A percentile compares a stretch with the other conserved stretches of the same genome.
Conservation (phyloP, 1,140 invertebrate species). For the Bombus superbus region DNA sequence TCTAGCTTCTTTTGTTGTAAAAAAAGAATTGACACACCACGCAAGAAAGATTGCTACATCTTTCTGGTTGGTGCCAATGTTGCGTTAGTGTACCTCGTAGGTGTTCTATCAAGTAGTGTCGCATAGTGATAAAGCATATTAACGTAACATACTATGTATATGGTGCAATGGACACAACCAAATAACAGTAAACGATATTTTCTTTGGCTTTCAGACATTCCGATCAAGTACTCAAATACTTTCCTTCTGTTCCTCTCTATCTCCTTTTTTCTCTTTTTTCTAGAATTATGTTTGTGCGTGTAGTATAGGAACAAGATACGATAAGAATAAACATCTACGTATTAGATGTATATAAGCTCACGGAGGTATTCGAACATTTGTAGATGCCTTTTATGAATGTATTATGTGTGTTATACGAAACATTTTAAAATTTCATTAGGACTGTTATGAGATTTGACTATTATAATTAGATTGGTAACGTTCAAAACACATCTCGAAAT, state of each 20-base stretch:
- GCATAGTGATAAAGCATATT: slow-evolving; percentile 40
- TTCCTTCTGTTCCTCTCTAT: slow-evolving; percentile 42
- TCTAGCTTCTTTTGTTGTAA: slow-evolving; percentile 64
- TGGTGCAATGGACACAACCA: slow-evolving; percentile 27
- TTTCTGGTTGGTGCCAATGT: slow-evolving; percentile 52
- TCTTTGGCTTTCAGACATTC: slow-evolving; percentile 20
- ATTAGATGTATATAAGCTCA: too few species aligned
- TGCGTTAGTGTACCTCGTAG: slow-evolving; percentile 33
- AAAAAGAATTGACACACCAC: slow-evolving; percentile 59
- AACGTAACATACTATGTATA: slow-evolving; percentile 34
- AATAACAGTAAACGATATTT: slow-evolving; percentile 46
- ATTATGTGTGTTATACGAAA: too few species aligned
- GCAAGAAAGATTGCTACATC: slow-evolving; percentile 62
- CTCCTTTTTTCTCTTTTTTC: slow-evolving; percentile 15
- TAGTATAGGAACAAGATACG: background rate
- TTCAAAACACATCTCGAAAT: background rate
- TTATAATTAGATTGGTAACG: background rate
- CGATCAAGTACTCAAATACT: slow-evolving; percentile 4
- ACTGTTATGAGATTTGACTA: background rate
- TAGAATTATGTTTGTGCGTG: slow-evolving; percentile 1
- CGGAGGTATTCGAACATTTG: background rate
- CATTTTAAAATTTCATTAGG: background rate
- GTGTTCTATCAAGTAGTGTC: slow-evolving; percentile 46
- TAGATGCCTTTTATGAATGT: background rate
- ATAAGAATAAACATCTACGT: too few species aligned